These are phyloP conservation scores for Fregetta grallaria DNA, from an alignment of 2,113 vertebrate species.

Conservation along the genomic window DNA sequence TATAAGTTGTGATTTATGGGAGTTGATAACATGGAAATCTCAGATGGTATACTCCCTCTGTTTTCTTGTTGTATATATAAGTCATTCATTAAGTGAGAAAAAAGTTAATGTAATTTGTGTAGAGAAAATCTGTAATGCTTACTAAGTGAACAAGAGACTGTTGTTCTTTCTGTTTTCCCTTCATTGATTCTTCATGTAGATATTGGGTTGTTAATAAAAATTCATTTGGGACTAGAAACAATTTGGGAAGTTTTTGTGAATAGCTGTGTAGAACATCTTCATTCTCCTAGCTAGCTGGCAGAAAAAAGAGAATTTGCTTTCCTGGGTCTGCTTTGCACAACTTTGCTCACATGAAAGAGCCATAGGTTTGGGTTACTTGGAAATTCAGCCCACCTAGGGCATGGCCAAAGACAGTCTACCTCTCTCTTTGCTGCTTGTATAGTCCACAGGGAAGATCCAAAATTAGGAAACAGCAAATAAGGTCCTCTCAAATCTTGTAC, in stretches of 20 bases:
- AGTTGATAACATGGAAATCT: neutral
- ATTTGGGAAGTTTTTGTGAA: neutral
- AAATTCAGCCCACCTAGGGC: neutral
- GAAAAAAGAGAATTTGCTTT: neutral
- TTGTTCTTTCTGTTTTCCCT: neutral
- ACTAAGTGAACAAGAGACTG: neutral
- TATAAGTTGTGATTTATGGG: neutral
- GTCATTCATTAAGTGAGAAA: neutral
- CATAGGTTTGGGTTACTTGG: neutral
- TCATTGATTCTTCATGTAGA: neutral
- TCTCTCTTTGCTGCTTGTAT: neutral
- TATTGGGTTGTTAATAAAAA: neutral
- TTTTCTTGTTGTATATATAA: neutral
- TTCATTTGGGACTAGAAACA: neutral
- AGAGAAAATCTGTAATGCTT: neutral
- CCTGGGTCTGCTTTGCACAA: neutral
- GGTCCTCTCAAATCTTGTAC: constrained; percentile 9
- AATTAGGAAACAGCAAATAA: constrained; percentile 31
- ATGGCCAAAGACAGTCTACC: neutral
- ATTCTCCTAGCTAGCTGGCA: neutral
- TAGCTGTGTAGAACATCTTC: neutral
- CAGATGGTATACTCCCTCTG: neutral
- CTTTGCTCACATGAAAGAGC: neutral
- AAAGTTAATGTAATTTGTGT: neutral
- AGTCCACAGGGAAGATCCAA: neutral